phyloP scores from a whole-genome alignment of 2,797 vertebrate genomes.

The Ispidina picta region DNA sequence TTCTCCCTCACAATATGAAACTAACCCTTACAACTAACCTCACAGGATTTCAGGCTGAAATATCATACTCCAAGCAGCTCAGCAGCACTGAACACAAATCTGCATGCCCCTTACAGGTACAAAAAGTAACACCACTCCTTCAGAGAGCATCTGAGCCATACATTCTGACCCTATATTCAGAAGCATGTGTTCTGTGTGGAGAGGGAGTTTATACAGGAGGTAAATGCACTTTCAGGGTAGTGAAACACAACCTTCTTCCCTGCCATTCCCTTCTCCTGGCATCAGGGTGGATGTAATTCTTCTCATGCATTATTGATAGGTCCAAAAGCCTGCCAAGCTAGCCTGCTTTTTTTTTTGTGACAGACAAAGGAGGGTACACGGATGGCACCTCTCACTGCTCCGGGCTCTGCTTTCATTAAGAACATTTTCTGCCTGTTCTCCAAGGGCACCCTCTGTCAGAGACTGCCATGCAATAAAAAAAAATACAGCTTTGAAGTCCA shows the following conservation, averaged over 20 bases:
- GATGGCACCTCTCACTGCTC: constrained; percentile 75
- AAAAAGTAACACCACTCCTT: not conserved
- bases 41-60: not conserved
- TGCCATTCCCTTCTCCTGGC: constrained; percentile 57
- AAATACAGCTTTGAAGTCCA: constrained; percentile 71
- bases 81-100: not conserved
- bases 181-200: not conserved
- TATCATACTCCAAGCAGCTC: not conserved
- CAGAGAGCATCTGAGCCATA: not conserved
- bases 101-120: not conserved
- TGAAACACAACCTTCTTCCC: constrained; percentile 34
- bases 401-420: constrained; percentile 76
- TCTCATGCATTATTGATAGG: constrained; percentile 84
- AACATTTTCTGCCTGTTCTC: constrained; percentile 72
- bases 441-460: constrained; percentile 73
- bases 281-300: constrained; percentile 75
- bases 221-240: constrained; percentile 6
- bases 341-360: constrained; percentile 71
- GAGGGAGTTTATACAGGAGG: not conserved
- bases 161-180: not conserved
- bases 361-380: constrained; percentile 75
- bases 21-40: not conserved
- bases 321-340: constrained; percentile 78
- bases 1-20: not conserved
- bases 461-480: constrained; percentile 56